A percentile compares a stretch with the other conserved stretches of the same genome.
Conservation (phyloP, 2,888 invertebrate genomes). For the Patella caerulea region DNA sequence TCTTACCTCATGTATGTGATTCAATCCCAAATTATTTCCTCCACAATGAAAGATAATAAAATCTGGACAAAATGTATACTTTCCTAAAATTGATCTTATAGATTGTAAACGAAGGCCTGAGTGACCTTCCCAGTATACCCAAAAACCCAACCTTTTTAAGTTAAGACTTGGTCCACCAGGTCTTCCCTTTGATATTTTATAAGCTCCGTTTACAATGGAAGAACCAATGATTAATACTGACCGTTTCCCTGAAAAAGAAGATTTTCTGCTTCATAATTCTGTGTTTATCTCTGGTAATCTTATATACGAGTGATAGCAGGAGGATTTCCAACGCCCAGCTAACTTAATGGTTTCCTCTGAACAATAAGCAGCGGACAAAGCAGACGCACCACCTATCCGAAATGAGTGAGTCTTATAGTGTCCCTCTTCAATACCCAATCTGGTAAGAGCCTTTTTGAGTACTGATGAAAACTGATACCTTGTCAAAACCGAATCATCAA, state of each 20-base stretch:
- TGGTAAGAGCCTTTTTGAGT: not conserved
- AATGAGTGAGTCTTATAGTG: too few relatives aligned
- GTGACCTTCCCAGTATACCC: not conserved
- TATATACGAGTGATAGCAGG: not conserved
- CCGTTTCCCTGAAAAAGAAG: not conserved
- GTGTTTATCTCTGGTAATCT: not conserved
- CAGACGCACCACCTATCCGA: not conserved
- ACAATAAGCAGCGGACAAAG: not conserved
- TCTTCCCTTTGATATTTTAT: too few relatives aligned
- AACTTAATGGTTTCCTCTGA: not conserved
- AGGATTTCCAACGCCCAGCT: not conserved
- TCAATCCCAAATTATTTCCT: not conserved
- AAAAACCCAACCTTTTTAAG: not conserved
- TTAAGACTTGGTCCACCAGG: not conserved
- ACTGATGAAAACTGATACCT: not conserved
- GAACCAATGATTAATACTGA: not conserved
- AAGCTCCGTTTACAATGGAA: too few relatives aligned
- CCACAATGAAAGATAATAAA: not conserved
- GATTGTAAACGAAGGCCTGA: not conserved
- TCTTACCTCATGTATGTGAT: not conserved
- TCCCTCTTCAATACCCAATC: not conserved
- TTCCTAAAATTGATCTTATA: too few relatives aligned
- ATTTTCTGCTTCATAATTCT: not conserved
- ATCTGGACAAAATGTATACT: not conserved
- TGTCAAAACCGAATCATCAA: not conserved